Conservation (phyloP, 2,797 vertebrate species). For the Cirrhinus mrigala region DNA sequence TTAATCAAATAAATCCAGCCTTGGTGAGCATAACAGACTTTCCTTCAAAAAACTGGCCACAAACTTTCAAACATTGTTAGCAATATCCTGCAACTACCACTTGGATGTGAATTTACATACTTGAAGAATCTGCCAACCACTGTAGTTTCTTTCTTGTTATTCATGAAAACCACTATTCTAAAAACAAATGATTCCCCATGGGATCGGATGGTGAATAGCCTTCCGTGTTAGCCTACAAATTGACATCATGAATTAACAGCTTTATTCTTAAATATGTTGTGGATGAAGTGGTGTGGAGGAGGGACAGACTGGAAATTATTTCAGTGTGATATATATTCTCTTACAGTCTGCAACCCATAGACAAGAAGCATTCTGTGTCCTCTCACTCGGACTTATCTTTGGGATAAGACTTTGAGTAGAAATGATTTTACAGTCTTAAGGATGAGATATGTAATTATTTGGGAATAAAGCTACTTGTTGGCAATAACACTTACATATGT, state of each 20-base stretch:
- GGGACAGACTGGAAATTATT: constrained; percentile 14
- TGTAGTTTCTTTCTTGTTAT: neutral
- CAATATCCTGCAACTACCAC: too few relatives aligned
- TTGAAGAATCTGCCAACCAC: neutral
- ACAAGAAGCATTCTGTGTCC: constrained; percentile 47
- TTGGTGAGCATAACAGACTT: neutral
- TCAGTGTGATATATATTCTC: constrained; percentile 9
- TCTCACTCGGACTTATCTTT: constrained; percentile 49
- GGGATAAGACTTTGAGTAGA: constrained; percentile 45
- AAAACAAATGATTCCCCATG: neutral
- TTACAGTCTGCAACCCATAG: constrained; percentile 18
- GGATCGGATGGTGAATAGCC: neutral
- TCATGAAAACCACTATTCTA: constrained; percentile 5
- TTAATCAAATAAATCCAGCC: neutral
- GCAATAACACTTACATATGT: neutral
- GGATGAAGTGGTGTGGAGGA: neutral
- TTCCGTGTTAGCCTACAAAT: neutral
- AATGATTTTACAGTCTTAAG: constrained; percentile 43
- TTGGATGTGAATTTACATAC: neutral
- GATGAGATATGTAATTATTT: constrained; percentile 2
- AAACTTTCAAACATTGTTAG: neutral
- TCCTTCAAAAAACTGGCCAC: neutral
- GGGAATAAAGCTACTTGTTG: neutral
- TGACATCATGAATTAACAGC: neutral
- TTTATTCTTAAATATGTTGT: neutral